phyloP scores from a whole-genome alignment of 2,797 vertebrate genomes.

The Pseudochirops corinnae region DNA sequence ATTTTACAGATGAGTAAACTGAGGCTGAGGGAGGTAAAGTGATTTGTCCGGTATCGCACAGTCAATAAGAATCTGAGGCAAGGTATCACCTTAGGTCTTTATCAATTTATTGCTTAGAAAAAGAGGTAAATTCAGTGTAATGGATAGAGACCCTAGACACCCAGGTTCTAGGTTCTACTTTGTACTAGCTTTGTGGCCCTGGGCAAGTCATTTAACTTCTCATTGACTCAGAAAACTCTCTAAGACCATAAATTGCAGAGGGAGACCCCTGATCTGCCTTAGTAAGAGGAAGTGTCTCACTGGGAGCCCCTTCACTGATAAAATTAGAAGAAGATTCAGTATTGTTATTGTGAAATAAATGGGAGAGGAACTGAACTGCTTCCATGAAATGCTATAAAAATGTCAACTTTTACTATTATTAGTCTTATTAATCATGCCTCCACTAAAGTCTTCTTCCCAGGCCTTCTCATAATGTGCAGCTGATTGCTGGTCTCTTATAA shows the following conservation, averaged over 20 bases:
- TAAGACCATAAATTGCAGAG: background rate
- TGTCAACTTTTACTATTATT: background rate
- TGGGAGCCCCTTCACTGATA: background rate
- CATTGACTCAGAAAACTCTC: background rate
- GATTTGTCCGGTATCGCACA: background rate
- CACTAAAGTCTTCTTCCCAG: background rate
- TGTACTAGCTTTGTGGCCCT: background rate
- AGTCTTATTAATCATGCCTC: background rate
- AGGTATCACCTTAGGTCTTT: background rate
- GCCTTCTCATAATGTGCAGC: background rate
- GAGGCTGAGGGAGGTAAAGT: background rate
- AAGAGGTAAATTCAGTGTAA: background rate
- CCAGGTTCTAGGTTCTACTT: background rate
- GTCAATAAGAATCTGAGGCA: background rate
- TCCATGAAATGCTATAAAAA: background rate
- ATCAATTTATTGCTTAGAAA: background rate
- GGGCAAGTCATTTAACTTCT: background rate
- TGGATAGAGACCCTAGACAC: background rate
- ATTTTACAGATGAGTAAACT: background rate
- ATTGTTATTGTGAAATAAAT: background rate
- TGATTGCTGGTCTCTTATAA: background rate
- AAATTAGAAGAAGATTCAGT: constrained; percentile 4
- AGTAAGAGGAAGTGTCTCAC: background rate
- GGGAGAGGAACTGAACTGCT: background rate
- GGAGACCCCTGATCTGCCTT: background rate